Percentiles rank a stretch among this genome's conserved stretches.
These are phyloP conservation scores for Drosophila robusta DNA, from an alignment of 2,888 invertebrate species.

Conservation along the genomic window DNA sequence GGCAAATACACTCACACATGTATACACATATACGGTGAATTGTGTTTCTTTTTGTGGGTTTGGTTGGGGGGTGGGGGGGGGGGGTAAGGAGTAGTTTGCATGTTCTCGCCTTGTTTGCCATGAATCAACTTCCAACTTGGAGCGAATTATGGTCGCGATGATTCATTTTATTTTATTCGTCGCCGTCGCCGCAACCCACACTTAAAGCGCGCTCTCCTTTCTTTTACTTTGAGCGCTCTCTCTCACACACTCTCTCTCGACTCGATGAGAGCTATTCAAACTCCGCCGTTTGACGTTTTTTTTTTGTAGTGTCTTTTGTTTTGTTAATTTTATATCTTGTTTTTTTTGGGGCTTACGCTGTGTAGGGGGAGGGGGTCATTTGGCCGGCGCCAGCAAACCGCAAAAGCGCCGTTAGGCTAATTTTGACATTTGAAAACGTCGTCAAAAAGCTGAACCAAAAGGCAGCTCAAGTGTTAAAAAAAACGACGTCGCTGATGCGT, in stretches of 20 bases:
- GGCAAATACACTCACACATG: background rate
- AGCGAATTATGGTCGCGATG: constrained; percentile 67
- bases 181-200: constrained; percentile 43
- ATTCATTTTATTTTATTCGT: constrained; percentile 52
- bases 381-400: constrained; percentile 55
- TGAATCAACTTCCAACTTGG: constrained; percentile 76
- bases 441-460: constrained; percentile 27
- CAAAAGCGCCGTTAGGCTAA: constrained; percentile 60
- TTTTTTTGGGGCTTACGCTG: constrained; percentile 37
- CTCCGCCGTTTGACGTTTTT: constrained; percentile 39
- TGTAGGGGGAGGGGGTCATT: constrained; percentile 19
- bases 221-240: constrained; percentile 43
- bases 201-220: constrained; percentile 34
- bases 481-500: constrained; percentile 51
- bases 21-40: constrained; percentile 47
- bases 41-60: constrained; percentile 19
- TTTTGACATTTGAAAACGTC: constrained; percentile 62
- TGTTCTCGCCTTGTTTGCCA: constrained; percentile 63
- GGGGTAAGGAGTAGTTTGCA: constrained; percentile 38
- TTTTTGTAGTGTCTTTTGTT: constrained; percentile 52
- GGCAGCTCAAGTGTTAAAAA: constrained; percentile 30
- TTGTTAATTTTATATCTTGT: constrained; percentile 61
- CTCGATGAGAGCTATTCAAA: constrained; percentile 34
- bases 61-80: background rate
- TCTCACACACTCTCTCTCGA: constrained; percentile 2